A percentile compares a stretch with the other conserved stretches of the same genome.
These are phyloP conservation scores for Altica lythri DNA, from an alignment of 2,888 invertebrate species.

Conservation along the genomic window DNA sequence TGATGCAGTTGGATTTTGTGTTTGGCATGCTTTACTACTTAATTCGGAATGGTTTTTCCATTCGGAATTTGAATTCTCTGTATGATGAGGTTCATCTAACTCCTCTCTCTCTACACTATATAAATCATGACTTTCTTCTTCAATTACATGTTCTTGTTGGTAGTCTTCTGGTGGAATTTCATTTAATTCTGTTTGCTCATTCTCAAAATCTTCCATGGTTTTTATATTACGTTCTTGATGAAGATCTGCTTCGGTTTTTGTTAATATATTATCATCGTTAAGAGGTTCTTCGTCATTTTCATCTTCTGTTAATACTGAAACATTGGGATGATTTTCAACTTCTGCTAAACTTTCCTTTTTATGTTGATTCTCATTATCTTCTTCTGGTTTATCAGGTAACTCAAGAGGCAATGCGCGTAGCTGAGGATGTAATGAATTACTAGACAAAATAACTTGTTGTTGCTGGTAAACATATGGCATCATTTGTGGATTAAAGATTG, in stretches of 20 bases:
- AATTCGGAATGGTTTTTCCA: slow-evolving; percentile 43
- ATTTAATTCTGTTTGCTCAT: slow-evolving; percentile 25
- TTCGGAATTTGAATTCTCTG: slow-evolving; percentile 20
- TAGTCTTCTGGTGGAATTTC: slow-evolving; percentile 30
- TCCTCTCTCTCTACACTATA: slow-evolving; percentile 33
- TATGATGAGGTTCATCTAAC: slow-evolving; percentile 35
- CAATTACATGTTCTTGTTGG: slow-evolving; percentile 13
- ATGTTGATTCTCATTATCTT: slow-evolving; percentile 24
- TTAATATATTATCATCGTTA: slow-evolving; percentile 11
- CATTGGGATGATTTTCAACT: slow-evolving; percentile 46
- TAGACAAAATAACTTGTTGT: slow-evolving; percentile 61
- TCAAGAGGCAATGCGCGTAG: slow-evolving; percentile 48
- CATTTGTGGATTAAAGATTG: slow-evolving; percentile 59
- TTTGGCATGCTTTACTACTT: slow-evolving; percentile 58
- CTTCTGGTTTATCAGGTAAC: slow-evolving; percentile 33
- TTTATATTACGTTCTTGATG: slow-evolving; percentile 24
- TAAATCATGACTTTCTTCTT: slow-evolving; percentile 28
- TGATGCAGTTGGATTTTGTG: slow-evolving; percentile 40
- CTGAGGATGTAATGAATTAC: slow-evolving; percentile 54
- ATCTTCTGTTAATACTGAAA: slow-evolving; percentile 8
- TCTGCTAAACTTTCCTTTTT: slow-evolving; percentile 25
- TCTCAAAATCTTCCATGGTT: slow-evolving; percentile 33
- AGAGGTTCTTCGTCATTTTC: slow-evolving; percentile 17
- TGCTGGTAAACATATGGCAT: slow-evolving; percentile 64
- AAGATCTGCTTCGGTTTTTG: slow-evolving; percentile 6